Conservation (phyloP, 2,113 vertebrate species). For the Sorex fumeus region DNA sequence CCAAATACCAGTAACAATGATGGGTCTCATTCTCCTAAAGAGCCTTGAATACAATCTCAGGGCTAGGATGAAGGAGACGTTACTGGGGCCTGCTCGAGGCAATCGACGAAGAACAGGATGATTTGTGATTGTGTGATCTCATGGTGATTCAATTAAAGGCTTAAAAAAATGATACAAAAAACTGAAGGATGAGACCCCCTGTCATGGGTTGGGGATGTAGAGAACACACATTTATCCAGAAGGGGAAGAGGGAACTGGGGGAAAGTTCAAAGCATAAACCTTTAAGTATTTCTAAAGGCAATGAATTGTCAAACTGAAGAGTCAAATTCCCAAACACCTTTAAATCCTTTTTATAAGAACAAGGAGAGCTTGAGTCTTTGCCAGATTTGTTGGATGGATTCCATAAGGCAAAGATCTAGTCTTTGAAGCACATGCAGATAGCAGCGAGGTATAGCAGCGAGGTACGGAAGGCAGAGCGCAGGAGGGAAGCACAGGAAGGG, state of each 20-base stretch:
- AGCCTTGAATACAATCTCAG: too few species aligned
- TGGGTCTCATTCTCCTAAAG: too few species aligned
- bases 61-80: too few species aligned
- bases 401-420: background rate
- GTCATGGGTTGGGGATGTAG: background rate
- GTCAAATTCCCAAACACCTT: background rate
- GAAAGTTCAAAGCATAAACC: background rate
- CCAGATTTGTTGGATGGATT: background rate
- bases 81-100: too few species aligned
- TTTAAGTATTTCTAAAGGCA: constrained; percentile 20
- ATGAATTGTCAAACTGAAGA: background rate
- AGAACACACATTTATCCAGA: background rate
- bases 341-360: constrained; percentile 3
- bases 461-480: background rate
- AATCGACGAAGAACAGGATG: too few species aligned
- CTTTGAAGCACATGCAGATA: background rate
- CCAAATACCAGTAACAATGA: too few species aligned
- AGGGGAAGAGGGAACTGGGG: background rate
- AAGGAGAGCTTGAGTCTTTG: background rate
- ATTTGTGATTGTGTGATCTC: too few species aligned
- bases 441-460: too few species aligned
- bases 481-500: background rate
- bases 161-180: too few species aligned
- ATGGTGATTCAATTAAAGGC: too few species aligned
- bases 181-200: too few species aligned